A percentile compares a stretch with the other conserved stretches of the same genome.
phyloP scores from a whole-genome alignment of 2,797 vertebrate genomes.

The Lophius americanus region DNA sequence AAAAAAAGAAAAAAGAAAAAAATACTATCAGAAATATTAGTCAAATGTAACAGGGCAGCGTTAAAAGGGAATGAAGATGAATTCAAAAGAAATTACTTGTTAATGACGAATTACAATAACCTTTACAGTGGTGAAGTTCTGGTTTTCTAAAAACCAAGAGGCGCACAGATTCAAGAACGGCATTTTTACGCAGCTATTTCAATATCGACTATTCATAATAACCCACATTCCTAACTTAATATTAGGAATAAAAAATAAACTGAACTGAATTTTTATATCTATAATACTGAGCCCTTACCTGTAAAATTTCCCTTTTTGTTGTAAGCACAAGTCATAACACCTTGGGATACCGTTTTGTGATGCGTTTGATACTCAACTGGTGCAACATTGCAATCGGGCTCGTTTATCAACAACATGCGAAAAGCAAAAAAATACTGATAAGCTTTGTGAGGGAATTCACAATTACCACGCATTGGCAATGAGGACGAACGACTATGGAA shows the following conservation, averaged over 20 bases:
- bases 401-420: background rate
- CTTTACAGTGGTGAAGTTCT: background rate
- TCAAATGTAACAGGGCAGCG: background rate
- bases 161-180: background rate
- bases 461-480: background rate
- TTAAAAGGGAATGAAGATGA: background rate
- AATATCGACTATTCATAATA: background rate
- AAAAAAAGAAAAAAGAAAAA: too few relatives aligned
- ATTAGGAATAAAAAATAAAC: background rate
- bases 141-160: background rate
- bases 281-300: too few relatives aligned
- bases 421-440: background rate
- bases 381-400: too few relatives aligned
- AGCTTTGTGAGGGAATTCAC: background rate
- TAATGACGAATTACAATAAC: background rate
- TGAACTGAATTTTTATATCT: too few relatives aligned
- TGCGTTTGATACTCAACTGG: too few relatives aligned
- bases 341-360: too few relatives aligned
- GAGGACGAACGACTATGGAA: background rate
- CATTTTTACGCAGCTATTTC: background rate
- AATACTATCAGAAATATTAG: background rate
- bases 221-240: background rate
- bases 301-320: too few relatives aligned
- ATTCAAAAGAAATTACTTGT: background rate
- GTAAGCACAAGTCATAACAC: too few relatives aligned